A percentile compares a stretch with the other conserved stretches of the same genome.
Conservation (phyloP, 2,797 vertebrate genomes). For the Pelobates cultripes region DNA sequence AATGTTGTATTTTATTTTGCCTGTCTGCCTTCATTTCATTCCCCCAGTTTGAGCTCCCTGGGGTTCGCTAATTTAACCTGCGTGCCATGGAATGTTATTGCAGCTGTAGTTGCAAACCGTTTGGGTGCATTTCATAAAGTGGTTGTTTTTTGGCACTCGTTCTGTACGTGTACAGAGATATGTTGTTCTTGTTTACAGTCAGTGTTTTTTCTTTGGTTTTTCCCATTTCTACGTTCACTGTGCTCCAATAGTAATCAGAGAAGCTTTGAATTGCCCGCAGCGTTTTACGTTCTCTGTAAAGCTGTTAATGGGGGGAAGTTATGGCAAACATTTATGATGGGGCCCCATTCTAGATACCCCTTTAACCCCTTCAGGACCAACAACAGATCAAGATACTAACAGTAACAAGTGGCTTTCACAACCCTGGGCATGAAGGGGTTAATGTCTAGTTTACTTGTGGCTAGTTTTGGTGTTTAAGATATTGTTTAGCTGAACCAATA, state of each 20-base stretch:
- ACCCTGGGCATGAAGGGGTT: too few species aligned
- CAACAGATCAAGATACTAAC: too few species aligned
- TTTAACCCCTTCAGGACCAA: too few species aligned
- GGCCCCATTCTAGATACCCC: too few species aligned
- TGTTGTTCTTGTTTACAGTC: conserved; percentile 39
- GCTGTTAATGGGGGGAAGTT: conserved; percentile 11
- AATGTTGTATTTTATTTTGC: conserved; percentile 4
- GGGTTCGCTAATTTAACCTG: conserved; percentile 38
- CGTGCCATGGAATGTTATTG: conserved; percentile 53
- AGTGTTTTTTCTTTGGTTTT: conserved; percentile 36
- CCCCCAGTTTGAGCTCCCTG: conserved; percentile 49
- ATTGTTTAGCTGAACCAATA: too few species aligned
- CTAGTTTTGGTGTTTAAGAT: too few species aligned
- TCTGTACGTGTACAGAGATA: neutral
- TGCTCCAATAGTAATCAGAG: neutral
- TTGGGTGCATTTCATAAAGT: conserved; percentile 27
- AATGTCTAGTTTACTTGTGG: too few species aligned
- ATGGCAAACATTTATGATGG: too few species aligned
- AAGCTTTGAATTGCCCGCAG: conserved; percentile 8
- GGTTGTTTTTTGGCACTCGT: conserved; percentile 25
- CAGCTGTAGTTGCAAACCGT: conserved; percentile 47
- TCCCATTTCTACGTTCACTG: conserved; percentile 23
- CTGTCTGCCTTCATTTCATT: conserved; percentile 6
- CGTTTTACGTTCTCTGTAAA: conserved; percentile 8
- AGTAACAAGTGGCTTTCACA: too few species aligned